These are phyloP conservation scores for Oscheius sp. DNA, from an alignment of 2,888 invertebrate genomes.

Conservation along the genomic window DNA sequence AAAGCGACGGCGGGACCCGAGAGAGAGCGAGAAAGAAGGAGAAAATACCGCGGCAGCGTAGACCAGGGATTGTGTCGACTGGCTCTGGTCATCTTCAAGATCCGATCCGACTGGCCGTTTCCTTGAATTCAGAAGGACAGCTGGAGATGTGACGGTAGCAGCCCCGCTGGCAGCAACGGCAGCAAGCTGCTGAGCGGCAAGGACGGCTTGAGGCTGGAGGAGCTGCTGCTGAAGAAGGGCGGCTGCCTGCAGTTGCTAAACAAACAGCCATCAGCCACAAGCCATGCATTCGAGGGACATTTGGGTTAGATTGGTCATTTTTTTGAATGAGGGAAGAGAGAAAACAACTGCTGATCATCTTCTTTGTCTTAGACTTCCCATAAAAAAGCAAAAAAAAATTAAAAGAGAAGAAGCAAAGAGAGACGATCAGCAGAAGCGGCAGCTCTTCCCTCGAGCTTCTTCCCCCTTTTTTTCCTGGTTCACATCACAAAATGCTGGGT, in stretches of 20 bases:
- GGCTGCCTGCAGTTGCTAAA: conserved; percentile 64
- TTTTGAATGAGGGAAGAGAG: not conserved
- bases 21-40: conserved; percentile 24
- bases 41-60: conserved; percentile 35
- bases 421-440: not conserved
- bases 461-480: not conserved
- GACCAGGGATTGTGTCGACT: too few relatives aligned
- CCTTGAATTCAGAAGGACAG: conserved; percentile 31
- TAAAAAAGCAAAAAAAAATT: conserved; percentile 1
- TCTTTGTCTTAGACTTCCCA: not conserved
- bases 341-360: not conserved
- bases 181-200: conserved; percentile 34
- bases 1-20: conserved; percentile 7
- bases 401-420: conserved; percentile 5
- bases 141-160: conserved; percentile 18
- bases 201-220: conserved; percentile 34
- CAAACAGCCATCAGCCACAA: conserved; percentile 64
- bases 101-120: conserved; percentile 40
- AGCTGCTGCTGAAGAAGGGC: conserved; percentile 55
- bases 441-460: conserved; percentile 1
- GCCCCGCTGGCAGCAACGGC: conserved; percentile 16
- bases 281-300: conserved; percentile 41
- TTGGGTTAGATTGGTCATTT: not conserved
- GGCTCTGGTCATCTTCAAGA: not conserved
- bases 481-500: conserved; percentile 18